Base-by-base conservation (phyloP, 2,888 invertebrate species). In the Dexiosoma caninum region DNA sequence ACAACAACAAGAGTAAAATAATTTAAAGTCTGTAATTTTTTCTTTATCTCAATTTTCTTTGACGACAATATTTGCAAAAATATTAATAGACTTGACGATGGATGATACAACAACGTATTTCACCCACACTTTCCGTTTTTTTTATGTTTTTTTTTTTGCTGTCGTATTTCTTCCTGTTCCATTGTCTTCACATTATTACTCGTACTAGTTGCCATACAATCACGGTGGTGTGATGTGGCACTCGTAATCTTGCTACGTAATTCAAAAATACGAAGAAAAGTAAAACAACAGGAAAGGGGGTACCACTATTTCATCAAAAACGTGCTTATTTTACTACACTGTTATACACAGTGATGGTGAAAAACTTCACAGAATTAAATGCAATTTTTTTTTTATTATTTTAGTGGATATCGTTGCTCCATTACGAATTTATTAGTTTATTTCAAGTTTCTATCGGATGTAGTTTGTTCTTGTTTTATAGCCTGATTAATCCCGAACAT, bases 101-200 rank as follows among this genome's bases (percentile, higher is more conserved):
- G 16, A 59, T 23, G 53, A 16, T 16, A 67, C 30, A 49, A 42
- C 66, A 46, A 49, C 35, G 32, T 74, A 60, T 51, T 42, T 74
- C 78, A 67, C 78, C 78, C 78, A 78, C 78, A 74, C 78, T 60
- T 78, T 74, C 60, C 74, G 78, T 46, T 55, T 67, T 60, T 44
- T 53, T n/a, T n/a, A n/a, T n/a, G n/a, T n/a, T n/a, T 14, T 51
- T 67, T 46, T 37, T 53, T 5, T 69, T 21, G 14, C n/a, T 30
- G 6, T 60, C 44, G 44, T 71, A 10, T 0, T 40, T 71, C 12
- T 57, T 66, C 49, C 32, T 82, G 83, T 85, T 86, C 85, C 84
- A 87, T 83, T 86, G 85, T 83, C 85, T 86, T 82, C 78, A 23
- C 21, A 6, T 62, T 46, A 44, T 40, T 44, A 83, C 84, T 82